Evolutionary conservation across 2,113 vertebrate genomes (phyloP), one percentile per base, ranked within the genome.

Genomic region (Melanocharis versteri): DNA sequence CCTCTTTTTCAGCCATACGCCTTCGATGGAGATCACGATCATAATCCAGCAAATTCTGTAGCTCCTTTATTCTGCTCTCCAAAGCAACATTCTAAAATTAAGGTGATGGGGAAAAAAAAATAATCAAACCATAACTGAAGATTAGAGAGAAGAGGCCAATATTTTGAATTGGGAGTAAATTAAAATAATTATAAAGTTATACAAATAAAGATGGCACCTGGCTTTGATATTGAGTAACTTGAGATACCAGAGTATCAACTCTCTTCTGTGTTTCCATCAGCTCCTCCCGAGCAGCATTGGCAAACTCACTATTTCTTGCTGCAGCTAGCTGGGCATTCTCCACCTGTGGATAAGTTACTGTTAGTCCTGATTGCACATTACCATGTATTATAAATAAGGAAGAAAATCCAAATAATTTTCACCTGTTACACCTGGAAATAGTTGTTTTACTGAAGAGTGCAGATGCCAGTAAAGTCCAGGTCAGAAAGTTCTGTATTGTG

Each of bases 241-340:
- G 97, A 9, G 95, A 94, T 23, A 94, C 42, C 87, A 99, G 92
- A 33, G 30, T 77, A 79, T 98, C 98, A 73, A 97, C 35, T 89
- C 97, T 89, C 56, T 96, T 60, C 83, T 96, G 98, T 13, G 97
- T 95, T 86, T 94, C 93, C 18, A 78, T 95, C 47, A 99, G 97
- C 83, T 99, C 98, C 4, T 98, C 98, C 77, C 61, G 97, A 35
- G 97, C 97, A 51, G 97, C 96, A 3, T 66, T 97, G 30, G 97
- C 98, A 24, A 95, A 79, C 16, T 97, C 93, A 5, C 76, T 98
- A 12, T 97, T 98, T 93, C 97, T 98, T 66, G 92, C n/a, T 4
- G 97, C 98, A 37, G 97, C 87, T 78, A 97, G 87, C 70, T 98
- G 97, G 7, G 98, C 98, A n/a, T 98, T 99, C 94, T 98, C 97